A percentile compares a stretch with the other conserved stretches of the same genome.
Conservation (phyloP, 2,888 invertebrate species). For the Tholera decimalis region DNA sequence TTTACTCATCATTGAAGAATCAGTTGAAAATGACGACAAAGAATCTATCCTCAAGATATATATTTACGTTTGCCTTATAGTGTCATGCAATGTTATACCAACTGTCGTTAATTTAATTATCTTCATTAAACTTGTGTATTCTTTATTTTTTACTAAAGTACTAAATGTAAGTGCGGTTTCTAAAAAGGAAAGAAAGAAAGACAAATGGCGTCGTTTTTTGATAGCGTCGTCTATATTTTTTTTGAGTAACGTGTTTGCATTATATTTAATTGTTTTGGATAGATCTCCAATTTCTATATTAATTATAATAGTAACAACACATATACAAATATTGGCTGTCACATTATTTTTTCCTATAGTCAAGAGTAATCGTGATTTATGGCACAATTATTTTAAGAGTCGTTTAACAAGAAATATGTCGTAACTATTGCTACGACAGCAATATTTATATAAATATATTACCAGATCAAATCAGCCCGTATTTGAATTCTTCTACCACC, state of each 20-base stretch:
- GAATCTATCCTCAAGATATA: neutral
- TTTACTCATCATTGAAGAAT: conserved; percentile 19
- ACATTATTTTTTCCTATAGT: conserved; percentile 31
- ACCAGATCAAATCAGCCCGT: too few relatives aligned
- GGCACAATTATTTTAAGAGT: conserved; percentile 28
- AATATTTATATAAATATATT: too few relatives aligned
- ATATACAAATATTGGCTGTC: neutral
- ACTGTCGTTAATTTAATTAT: conserved; percentile 19
- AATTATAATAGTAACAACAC: neutral
- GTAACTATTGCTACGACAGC: neutral
- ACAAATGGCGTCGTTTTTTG: conserved; percentile 20
- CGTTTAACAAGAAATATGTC: conserved; percentile 1
- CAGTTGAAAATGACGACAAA: neutral
- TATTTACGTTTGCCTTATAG: neutral
- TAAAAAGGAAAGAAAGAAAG: conserved; percentile 3
- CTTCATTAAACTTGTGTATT: conserved; percentile 25
- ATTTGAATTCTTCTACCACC: too few relatives aligned
- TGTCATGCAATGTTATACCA: conserved; percentile 15
- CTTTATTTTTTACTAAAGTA: conserved; percentile 7
- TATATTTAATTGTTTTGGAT: neutral
- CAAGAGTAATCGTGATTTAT: conserved; percentile 28
- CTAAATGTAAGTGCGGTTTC: neutral
- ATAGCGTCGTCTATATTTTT: conserved; percentile 11
- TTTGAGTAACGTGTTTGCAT: conserved; percentile 7
- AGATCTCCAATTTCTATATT: neutral